Evolutionary conservation across 1,140 invertebrate species (phyloP).

Genomic region (Caerostris darwini): DNA sequence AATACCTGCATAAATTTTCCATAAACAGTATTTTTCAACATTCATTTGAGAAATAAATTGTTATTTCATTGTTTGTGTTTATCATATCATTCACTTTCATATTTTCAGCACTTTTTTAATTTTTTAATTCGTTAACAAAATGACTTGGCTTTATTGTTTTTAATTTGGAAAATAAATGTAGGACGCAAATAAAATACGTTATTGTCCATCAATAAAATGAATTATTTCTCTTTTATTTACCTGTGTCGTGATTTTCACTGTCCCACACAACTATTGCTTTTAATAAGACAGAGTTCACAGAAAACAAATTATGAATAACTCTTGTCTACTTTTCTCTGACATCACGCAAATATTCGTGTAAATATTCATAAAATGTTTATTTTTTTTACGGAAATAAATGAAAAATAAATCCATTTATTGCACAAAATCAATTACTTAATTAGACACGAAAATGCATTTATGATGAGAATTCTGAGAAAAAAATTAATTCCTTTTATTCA

Average conservation of each 20-base stretch:
- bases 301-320: neutral
- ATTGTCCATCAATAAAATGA: neutral
- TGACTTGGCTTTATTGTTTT: no score
- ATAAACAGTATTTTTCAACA: no score
- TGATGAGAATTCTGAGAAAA: neutral
- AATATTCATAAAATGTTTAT: neutral
- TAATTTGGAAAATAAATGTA: no score
- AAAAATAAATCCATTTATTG: neutral
- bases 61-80: no score
- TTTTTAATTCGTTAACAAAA: no score
- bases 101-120: no score
- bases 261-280: neutral
- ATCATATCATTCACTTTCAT: no score
- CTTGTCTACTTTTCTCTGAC: neutral
- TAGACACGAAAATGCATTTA: neutral
- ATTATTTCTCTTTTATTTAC: neutral
- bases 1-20: no score
- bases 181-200: neutral
- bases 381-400: neutral
- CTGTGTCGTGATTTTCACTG: neutral
- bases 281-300: neutral
- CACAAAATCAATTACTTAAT: neutral
- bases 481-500: neutral
- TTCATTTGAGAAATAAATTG: no score
- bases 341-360: conserved; percentile 8